Evolutionary conservation across 2,113 vertebrate genomes (phyloP).

Genomic region (Brachyhypopomus gauderio): DNA sequence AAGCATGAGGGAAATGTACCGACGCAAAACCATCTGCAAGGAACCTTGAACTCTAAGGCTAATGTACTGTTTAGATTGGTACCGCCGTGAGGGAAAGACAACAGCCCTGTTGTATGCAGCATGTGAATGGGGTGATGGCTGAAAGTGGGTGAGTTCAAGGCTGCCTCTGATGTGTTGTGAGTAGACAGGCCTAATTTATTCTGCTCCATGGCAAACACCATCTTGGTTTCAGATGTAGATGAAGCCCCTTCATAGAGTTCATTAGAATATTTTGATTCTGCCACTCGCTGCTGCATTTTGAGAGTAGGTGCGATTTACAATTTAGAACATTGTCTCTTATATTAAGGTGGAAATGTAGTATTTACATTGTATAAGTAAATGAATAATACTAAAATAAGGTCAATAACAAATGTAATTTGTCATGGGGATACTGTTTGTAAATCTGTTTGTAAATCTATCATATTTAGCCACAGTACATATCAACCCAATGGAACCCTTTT

Average conservation of each 20-base stretch:
- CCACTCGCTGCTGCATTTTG: not conserved
- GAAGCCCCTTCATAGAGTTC: not conserved
- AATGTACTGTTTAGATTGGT: slow-evolving; percentile 70
- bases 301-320: not conserved
- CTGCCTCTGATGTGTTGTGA: slow-evolving; percentile 49
- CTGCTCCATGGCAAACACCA: slow-evolving; percentile 49
- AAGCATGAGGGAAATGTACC: slow-evolving; percentile 17
- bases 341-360: not conserved
- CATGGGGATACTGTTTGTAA: not conserved
- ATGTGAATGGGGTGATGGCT: slow-evolving; percentile 64
- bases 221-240: not conserved
- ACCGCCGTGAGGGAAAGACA: slow-evolving; percentile 64
- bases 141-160: slow-evolving; percentile 59
- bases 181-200: slow-evolving; percentile 45
- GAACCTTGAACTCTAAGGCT: slow-evolving; percentile 67
- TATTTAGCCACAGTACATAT: slow-evolving; percentile 49
- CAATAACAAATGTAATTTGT: slow-evolving; percentile 1
- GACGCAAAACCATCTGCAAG: slow-evolving; percentile 52
- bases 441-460: not conserved
- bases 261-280: not conserved
- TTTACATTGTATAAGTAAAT: not conserved
- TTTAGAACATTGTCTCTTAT: not conserved
- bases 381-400: not conserved
- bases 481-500: slow-evolving; percentile 64
- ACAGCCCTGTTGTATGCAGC: slow-evolving; percentile 51